Base-by-base conservation (phyloP, 2,113 vertebrate genomes). In the Corythoichthys intestinalis region DNA sequence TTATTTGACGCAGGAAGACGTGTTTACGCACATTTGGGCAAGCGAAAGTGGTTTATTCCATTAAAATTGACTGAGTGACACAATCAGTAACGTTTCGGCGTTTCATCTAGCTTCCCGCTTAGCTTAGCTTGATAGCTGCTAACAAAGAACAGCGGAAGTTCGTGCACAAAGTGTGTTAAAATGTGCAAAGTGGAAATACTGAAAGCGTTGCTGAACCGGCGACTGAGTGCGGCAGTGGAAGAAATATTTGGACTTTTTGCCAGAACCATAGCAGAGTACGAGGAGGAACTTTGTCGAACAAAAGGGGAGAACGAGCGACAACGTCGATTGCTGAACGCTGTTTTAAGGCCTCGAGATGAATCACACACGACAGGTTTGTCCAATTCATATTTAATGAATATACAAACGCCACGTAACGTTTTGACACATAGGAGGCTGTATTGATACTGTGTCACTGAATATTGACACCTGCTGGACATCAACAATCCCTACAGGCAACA, bases 171-270 rank as follows among this genome's bases (percentile, higher is more conserved):
- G 60, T 62, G 17, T 44, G 60, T 61, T 4, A 62, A 62, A 62
- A 62, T 62, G 60, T 62, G 60, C 6, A 62, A 62, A 62, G 60
- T 62, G 12, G 38, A 62, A 62, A 28, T 62, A 39, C 60, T 62
- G 39, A 62, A 20, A n/a, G 60, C 39, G 60, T 44, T 62, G 60
- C 17, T 62, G 0, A 62, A 62, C 12, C 60, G 20, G n/a, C 39
- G 60, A 12, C 60, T 62, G 2, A 62, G 17, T 46, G 38, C 60
- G 9, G 60, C 60, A 17, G 60, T 62, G 4, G 60, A 62, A 11
- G 60, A 62, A 62, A 62, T 58, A 14, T 37, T 58, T 37, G 56
- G 56, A 58, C 4, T 58, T 37, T 58, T 58, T 37, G 56, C 56
- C 4, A 37, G 34, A 58, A 58, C 56, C 4, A 58, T 58, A 37